Conservation (phyloP, 2,113 vertebrate genomes). For the Salvator merianae region DNA sequence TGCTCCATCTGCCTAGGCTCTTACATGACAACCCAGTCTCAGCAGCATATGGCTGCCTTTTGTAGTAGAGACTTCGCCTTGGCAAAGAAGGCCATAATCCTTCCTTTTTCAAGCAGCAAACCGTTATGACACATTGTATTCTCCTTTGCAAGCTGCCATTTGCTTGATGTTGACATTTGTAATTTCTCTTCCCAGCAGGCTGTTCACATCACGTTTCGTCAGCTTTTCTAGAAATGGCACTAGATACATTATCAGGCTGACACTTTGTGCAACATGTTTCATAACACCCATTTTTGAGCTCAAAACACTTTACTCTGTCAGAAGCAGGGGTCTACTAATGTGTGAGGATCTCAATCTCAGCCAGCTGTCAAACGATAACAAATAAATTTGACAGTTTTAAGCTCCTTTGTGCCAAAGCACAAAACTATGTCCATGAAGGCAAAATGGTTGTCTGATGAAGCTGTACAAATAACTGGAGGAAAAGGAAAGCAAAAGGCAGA, state of each 20-base stretch:
- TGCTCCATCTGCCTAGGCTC: background rate
- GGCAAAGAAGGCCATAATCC: background rate
- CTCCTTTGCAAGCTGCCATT: background rate
- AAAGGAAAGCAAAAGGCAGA: too few species aligned
- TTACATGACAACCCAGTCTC: background rate
- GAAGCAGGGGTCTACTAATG: background rate
- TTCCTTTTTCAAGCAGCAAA: slow-evolving; percentile 10
- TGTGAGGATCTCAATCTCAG: background rate
- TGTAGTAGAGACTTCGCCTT: background rate
- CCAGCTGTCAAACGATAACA: background rate
- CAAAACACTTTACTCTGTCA: background rate
- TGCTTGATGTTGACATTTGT: background rate
- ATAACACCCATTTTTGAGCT: background rate
- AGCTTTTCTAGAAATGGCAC: slow-evolving; percentile 1
- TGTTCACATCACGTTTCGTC: slow-evolving; percentile 24
- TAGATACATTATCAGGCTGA: background rate
- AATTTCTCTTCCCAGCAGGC: slow-evolving; percentile 11
- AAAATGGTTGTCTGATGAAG: too few species aligned
- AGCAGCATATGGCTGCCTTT: background rate
- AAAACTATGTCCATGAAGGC: too few species aligned
- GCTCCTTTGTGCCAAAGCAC: background rate
- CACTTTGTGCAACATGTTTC: background rate
- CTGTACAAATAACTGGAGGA: too few species aligned
- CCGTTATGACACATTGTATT: background rate
- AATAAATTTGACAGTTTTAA: background rate